A percentile compares a stretch with the other conserved stretches of the same genome.
Conservation (phyloP, 2,797 vertebrate genomes). For the Falco cherrug region DNA sequence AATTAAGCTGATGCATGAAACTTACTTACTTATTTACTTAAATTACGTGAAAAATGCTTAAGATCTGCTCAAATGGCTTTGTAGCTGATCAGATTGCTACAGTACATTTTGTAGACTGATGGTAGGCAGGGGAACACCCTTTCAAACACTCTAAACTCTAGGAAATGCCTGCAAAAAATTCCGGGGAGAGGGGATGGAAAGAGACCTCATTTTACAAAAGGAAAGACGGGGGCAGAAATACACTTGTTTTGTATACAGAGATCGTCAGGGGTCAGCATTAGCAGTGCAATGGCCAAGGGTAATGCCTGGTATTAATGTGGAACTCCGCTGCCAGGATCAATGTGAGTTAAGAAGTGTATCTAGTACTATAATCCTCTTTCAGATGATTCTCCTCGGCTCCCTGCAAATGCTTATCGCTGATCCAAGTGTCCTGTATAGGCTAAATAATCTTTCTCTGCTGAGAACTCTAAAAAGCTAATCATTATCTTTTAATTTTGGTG, state of each 20-base stretch:
- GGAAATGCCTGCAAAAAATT: neutral
- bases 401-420: neutral
- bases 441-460: neutral
- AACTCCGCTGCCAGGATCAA: neutral
- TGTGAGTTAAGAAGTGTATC: neutral
- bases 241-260: neutral
- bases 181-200: neutral
- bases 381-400: neutral
- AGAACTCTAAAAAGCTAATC: conserved; percentile 24
- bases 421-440: neutral
- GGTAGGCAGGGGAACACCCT: neutral
- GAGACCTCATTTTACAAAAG: neutral
- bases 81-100: neutral
- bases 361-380: neutral
- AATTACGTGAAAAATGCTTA: neutral
- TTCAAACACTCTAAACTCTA: neutral
- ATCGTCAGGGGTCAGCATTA: neutral
- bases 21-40: neutral
- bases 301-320: neutral
- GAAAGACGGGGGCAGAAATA: neutral
- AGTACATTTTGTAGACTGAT: neutral
- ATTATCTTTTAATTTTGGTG: conserved; percentile 55
- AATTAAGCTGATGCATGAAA: neutral
- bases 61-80: neutral
- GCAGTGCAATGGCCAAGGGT: neutral